These are phyloP conservation scores for Acanthosepion lycidas DNA, from an alignment of 2,888 invertebrate genomes.

Conservation along the genomic window DNA sequence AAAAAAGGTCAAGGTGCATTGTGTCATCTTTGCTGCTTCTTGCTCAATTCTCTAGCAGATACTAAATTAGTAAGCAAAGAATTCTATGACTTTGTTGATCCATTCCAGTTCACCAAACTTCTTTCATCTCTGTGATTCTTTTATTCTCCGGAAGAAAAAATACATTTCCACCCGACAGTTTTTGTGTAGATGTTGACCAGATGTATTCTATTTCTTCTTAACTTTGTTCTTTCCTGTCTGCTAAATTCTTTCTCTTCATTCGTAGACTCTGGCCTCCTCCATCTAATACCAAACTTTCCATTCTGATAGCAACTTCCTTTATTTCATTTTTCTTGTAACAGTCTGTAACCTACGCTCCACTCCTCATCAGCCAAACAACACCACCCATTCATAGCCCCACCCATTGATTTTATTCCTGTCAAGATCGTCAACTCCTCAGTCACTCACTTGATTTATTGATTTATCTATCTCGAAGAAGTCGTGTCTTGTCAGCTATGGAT, in stretches of 20 bases:
- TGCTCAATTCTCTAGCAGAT: too few relatives aligned
- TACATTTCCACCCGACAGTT: not conserved
- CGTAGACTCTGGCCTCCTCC: not conserved
- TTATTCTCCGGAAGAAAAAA: not conserved
- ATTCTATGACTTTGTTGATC: too few relatives aligned
- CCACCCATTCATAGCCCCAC: not conserved
- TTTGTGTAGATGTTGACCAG: not conserved
- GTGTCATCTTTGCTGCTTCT: too few relatives aligned
- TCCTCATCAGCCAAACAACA: too few relatives aligned
- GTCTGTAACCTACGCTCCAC: not conserved
- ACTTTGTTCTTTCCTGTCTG: not conserved
- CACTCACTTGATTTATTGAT: not conserved
- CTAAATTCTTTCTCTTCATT: not conserved
- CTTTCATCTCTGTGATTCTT: too few relatives aligned
- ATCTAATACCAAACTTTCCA: conserved; percentile 7
- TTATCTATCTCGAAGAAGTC: not conserved
- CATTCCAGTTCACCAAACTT: too few relatives aligned
- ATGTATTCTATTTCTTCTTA: not conserved
- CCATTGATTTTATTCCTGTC: not conserved
- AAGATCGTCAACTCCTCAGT: not conserved
- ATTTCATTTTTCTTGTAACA: not conserved
- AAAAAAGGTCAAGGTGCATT: too few relatives aligned
- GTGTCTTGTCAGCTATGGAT: not conserved
- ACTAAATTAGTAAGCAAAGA: too few relatives aligned
- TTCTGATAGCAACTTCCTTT: not conserved